phyloP scores from a whole-genome alignment of 2,888 invertebrate genomes.

The Volucella inflata region DNA sequence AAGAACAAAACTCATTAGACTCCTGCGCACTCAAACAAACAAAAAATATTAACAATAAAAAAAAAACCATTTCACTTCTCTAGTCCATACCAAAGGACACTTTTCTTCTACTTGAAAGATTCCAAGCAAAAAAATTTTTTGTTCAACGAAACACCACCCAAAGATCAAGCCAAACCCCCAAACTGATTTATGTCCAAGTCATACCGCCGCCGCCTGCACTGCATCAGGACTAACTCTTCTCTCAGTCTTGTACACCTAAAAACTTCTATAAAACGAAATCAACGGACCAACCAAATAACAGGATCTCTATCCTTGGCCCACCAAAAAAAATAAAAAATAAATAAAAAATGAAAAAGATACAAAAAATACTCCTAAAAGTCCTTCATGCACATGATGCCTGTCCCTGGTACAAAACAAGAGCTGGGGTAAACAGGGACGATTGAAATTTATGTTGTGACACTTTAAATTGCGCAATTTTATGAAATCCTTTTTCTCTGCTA shows the following conservation, averaged over 20 bases:
- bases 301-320: conserved; percentile 52
- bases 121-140: conserved; percentile 24
- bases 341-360: conserved; percentile 6
- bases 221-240: conserved; percentile 57
- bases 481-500: conserved; percentile 80
- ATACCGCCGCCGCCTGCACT: conserved; percentile 48
- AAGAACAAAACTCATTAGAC: conserved; percentile 58
- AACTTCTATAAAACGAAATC: conserved; percentile 68
- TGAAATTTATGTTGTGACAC: conserved; percentile 84
- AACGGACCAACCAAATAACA: conserved; percentile 69
- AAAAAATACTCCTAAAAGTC: conserved; percentile 49
- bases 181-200: conserved; percentile 71
- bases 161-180: conserved; percentile 73
- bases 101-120: conserved; percentile 21
- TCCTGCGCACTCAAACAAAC: conserved; percentile 26
- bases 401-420: conserved; percentile 4
- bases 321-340: conserved; percentile 15
- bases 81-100: conserved; percentile 51
- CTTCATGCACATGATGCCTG: conserved; percentile 73
- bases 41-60: conserved; percentile 1
- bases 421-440: conserved; percentile 58
- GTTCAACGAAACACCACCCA: conserved; percentile 53
- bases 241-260: conserved; percentile 64
- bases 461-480: conserved; percentile 84
- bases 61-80: conserved; percentile 4